phyloP scores from a whole-genome alignment of 2,888 invertebrate genomes.

The Halictus quadricinctus region DNA sequence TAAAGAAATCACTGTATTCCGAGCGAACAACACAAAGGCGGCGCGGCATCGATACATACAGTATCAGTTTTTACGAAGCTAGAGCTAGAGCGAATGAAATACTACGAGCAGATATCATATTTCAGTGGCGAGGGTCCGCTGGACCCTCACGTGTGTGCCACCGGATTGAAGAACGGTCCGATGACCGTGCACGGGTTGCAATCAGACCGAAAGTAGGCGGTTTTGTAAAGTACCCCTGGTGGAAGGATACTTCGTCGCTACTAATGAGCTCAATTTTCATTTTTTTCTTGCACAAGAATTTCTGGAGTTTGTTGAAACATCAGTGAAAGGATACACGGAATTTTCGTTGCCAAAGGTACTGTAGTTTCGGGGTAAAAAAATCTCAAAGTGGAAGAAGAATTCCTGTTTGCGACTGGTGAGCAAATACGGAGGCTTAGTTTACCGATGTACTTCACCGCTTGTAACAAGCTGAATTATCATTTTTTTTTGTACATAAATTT shows the following conservation, averaged over 20 bases:
- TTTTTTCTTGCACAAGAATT: background rate
- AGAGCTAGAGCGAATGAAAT: background rate
- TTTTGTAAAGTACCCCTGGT: background rate
- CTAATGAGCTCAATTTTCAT: background rate
- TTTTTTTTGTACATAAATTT: too few relatives aligned
- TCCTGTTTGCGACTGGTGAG: background rate
- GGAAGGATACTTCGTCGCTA: background rate
- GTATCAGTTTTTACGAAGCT: background rate
- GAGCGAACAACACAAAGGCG: too few relatives aligned
- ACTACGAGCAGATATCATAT: background rate
- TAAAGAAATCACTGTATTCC: too few relatives aligned
- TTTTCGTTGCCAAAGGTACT: background rate
- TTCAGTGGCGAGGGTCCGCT: background rate
- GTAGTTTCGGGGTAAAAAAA: background rate
- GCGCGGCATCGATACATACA: background rate
- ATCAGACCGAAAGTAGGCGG: background rate
- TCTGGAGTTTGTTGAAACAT: background rate
- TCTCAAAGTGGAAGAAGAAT: background rate
- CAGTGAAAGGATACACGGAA: background rate
- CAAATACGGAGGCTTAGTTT: too few relatives aligned
- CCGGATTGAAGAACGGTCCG: background rate
- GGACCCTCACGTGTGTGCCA: background rate
- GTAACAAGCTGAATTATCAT: too few relatives aligned
- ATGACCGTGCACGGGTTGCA: background rate
- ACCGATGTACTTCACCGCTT: too few relatives aligned